Evolutionary conservation across 2,797 vertebrate species (phyloP), one percentile per base, ranked within the genome.

Genomic region (Hemitrygon akajei): DNA sequence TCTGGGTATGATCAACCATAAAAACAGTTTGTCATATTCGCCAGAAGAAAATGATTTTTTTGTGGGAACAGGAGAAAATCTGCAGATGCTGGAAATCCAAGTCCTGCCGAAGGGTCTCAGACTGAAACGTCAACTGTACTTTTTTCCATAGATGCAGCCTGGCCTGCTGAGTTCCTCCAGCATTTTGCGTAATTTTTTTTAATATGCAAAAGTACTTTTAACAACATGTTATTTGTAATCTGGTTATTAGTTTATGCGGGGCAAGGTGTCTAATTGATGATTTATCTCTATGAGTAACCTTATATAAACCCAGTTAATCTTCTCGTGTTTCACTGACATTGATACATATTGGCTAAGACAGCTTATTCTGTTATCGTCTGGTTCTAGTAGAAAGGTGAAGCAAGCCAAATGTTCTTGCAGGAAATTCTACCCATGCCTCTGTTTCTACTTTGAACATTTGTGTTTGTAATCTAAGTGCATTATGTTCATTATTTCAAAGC

Each of bases 221-320:
- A 63, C 60, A 12, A 34, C 47, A 60, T 69, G 63, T 89, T 30
- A 69, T 34, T 89, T 89, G 37, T n/a, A 89, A 66, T 69, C 60
- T 89, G 18, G 86, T 69, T 69, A 6, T 11, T 89, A 34, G 63
- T 63, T 89, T 66, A 89, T 69, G 63, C 63, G 11, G 86, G 3
- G 14, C 63, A 89, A 69, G 20, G 30, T 89, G 63, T 22, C 18
- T 34, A 89, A 79, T 79, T 79, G 22, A 87, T 87, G 60, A 89
- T 89, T 22, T 89, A 69, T 69, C 66, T 66, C 86, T 37, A 89
- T 89, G 16, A 37, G 16, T n/a, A 89, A 69, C 63, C 60, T 86
- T 86, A 63, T 89, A 25, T 89, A 89, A 89, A 60, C 82, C n/a
- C 86, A 22, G 30, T 69, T 89, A 89, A 89, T 69, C n/a, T 34